Evolutionary conservation across 1,140 invertebrate species (phyloP), one percentile per base, ranked within the genome.

Genomic region (Drosophila athabasca): DNA sequence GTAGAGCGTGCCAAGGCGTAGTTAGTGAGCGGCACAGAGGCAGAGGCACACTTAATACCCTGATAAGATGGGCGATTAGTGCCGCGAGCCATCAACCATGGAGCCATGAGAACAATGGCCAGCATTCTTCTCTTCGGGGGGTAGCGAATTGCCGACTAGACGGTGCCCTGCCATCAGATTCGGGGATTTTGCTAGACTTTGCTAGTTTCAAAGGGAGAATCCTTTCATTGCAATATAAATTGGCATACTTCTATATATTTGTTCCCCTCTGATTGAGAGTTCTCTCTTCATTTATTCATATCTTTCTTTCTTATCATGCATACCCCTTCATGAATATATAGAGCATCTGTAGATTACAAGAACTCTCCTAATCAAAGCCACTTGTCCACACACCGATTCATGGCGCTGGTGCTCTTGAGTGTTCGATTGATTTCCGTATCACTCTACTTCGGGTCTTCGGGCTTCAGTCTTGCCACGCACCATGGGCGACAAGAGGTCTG

Each of bases 11-110:
- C 74, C 74, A 65, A 73, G 59, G 51, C 51, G 76, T 76, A 81
- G 81, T 85, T 85, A 87, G 31, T 31, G 31, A 8, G 57, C 57
- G 57, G 35, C 8, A 51, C 31, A 31, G 29, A 8, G 29, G 35
- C 35, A 53, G 61, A 69, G 54, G 53, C 58, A 62, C 78, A 81
- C 82, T 85, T 85, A 87, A 85, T 87, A 71, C 83, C 49, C 66
- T 79, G 82, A 85, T 85, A 85, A 85, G 82, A 88, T 85, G 74
- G 71, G 41, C 65, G 82, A 85, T 85, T 85, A 85, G 54, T 39
- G 35, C 64, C 59, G 65, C 51, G 26, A 68, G 50, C 64, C 67
- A 64, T 76, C 66, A 81, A 74, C 24, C 24, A 24, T 24, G 24
- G 24, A 24, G 70, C 66, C 76, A 70, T 80, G 82, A 58, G 60